A percentile compares a stretch with the other conserved stretches of the same genome.
Evolutionary conservation across 2,113 vertebrate species (phyloP).

Genomic region (Columba livia): DNA sequence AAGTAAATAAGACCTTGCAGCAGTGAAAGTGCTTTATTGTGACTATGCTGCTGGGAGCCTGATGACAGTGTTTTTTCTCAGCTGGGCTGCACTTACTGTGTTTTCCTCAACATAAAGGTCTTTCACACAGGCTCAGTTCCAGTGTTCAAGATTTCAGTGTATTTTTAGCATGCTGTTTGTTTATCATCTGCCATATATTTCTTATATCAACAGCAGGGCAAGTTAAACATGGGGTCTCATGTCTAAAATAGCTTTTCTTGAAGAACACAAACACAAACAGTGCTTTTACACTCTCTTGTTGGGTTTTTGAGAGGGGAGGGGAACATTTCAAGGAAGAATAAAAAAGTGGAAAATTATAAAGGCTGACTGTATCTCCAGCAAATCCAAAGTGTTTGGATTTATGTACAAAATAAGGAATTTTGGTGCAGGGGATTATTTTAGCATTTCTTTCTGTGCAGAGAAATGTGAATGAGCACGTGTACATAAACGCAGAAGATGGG

Average conservation of each 20-base stretch:
- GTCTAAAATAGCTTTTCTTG: slow-evolving; percentile 8
- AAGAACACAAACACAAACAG: not conserved
- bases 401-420: not conserved
- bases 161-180: slow-evolving; percentile 43
- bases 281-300: not conserved
- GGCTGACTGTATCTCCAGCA: not conserved
- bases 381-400: not conserved
- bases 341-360: not conserved
- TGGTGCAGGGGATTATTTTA: not conserved
- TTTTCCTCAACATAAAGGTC: slow-evolving; percentile 19
- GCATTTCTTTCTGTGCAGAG: not conserved
- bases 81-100: not conserved
- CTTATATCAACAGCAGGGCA: not conserved
- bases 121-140: slow-evolving; percentile 14
- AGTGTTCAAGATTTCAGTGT: slow-evolving; percentile 11
- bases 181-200: slow-evolving; percentile 5
- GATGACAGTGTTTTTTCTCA: not conserved
- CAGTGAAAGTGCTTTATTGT: not conserved
- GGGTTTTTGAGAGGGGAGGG: not conserved
- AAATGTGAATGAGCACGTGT: not conserved
- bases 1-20: slow-evolving; percentile 16
- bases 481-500: not conserved
- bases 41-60: not conserved
- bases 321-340: not conserved
- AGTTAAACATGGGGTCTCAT: not conserved